phyloP scores from a whole-genome alignment of 2,888 invertebrate species.

The Melipona bicolor region DNA sequence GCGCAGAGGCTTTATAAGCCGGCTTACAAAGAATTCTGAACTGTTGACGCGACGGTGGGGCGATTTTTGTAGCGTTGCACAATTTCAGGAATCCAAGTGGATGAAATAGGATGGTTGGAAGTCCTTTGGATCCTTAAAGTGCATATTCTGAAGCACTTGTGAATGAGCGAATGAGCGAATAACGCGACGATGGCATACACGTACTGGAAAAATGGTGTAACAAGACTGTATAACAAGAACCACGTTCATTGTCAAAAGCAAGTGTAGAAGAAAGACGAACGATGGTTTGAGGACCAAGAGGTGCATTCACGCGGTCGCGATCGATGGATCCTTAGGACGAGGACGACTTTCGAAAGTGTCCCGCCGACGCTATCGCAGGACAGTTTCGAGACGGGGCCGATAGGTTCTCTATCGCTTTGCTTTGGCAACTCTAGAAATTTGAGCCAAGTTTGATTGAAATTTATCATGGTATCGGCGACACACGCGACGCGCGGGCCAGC shows the following conservation, averaged over 20 bases:
- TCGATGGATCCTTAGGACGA: background rate
- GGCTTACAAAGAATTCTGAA: background rate
- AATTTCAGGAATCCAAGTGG: no score
- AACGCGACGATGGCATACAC: no score
- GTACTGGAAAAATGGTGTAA: no score
- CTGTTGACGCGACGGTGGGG: background rate
- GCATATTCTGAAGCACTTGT: no score
- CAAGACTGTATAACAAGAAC: no score
- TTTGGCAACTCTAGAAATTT: slow-evolving; percentile 58
- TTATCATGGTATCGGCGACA: slow-evolving; percentile 51
- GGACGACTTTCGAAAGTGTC: slow-evolving; percentile 9
- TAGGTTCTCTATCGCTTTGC: slow-evolving; percentile 43
- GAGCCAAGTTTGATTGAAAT: slow-evolving; percentile 69
- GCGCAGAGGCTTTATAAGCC: background rate
- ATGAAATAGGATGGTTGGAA: no score
- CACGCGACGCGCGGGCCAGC: slow-evolving; percentile 26
- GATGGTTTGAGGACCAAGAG: background rate
- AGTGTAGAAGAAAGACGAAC: background rate
- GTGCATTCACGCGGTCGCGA: background rate
- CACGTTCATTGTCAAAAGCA: no score
- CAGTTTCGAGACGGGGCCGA: slow-evolving; percentile 37
- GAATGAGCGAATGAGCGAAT: no score
- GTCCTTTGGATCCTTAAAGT: no score
- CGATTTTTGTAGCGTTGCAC: no score
- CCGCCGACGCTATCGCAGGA: slow-evolving; percentile 18